Conservation (phyloP, 2,888 invertebrate species). For the Heteropelma amictum region DNA sequence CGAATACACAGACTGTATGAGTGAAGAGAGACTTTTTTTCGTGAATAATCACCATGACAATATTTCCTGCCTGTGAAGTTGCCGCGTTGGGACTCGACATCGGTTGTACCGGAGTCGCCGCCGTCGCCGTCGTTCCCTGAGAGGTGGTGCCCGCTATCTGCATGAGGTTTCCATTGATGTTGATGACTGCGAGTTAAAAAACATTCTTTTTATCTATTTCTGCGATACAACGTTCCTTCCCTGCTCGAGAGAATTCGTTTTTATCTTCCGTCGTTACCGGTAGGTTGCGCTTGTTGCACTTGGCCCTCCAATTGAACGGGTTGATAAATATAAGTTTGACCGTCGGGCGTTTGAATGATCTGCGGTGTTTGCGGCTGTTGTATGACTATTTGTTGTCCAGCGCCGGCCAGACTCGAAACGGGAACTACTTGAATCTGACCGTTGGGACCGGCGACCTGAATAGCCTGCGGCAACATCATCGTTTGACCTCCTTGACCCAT, state of each 20-base stretch:
- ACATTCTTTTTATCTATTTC: not conserved
- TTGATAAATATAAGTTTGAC: constrained; percentile 95
- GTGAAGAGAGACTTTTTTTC: constrained; percentile 71
- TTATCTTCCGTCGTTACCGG: constrained; percentile 75
- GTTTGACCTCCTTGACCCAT: constrained; percentile 82
- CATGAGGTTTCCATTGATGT: constrained; percentile 88
- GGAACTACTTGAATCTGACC: constrained; percentile 88
- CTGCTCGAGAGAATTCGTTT: not conserved
- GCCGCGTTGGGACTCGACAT: constrained; percentile 77
- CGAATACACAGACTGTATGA: constrained; percentile 70
- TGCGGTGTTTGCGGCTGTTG: constrained; percentile 86
- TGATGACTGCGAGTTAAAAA: constrained; percentile 81
- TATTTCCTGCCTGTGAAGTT: constrained; percentile 81
- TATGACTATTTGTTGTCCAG: constrained; percentile 81
- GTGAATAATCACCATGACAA: constrained; percentile 84
- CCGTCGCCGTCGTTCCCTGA: constrained; percentile 75
- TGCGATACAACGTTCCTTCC: not conserved
- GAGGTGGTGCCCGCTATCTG: constrained; percentile 81
- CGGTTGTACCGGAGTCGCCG: constrained; percentile 76
- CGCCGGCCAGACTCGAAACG: constrained; percentile 81
- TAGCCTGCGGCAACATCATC: constrained; percentile 80
- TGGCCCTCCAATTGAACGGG: constrained; percentile 83
- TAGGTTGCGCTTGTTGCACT: constrained; percentile 82
- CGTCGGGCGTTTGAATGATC: constrained; percentile 93
- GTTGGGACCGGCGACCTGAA: constrained; percentile 82